Conservation (phyloP, 1,140 invertebrate species). For the Aphelinus atriplicis region DNA sequence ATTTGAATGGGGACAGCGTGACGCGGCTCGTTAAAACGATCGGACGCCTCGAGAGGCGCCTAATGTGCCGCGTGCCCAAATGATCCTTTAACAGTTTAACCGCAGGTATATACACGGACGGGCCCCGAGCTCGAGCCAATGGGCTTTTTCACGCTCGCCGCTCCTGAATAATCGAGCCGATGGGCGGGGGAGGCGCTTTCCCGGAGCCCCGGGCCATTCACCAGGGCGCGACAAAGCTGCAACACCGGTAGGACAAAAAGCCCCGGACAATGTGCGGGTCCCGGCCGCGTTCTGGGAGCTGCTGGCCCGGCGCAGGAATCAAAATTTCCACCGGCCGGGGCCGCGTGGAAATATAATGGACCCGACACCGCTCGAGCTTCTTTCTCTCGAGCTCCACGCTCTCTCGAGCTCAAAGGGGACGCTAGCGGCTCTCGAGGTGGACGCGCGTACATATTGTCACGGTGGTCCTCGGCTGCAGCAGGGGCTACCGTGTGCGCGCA, state of each 20-base stretch:
- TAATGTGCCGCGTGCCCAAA: conserved; percentile 8
- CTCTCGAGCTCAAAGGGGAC: conserved; percentile 45
- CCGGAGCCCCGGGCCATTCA: neutral
- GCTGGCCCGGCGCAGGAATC: neutral
- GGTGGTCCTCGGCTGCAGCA: conserved; percentile 50
- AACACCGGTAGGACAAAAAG: conserved; percentile 20
- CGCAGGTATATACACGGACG: neutral
- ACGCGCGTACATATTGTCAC: conserved; percentile 45
- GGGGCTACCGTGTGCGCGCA: conserved; percentile 54
- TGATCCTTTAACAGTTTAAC: conserved; percentile 22
- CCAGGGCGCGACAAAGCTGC: neutral
- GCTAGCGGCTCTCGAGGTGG: conserved; percentile 47
- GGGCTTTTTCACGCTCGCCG: neutral
- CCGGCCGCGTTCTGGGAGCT: neutral
- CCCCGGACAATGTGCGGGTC: neutral
- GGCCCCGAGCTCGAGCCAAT: too few relatives aligned
- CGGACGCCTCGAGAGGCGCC: conserved; percentile 15
- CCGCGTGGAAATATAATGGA: too few relatives aligned
- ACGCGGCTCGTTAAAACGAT: conserved; percentile 31
- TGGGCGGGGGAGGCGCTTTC: neutral
- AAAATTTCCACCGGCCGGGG: too few relatives aligned
- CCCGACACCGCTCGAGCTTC: neutral
- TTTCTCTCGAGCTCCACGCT: conserved; percentile 37
- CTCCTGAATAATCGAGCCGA: neutral
- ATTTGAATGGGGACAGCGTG: neutral